Conservation (phyloP, 1,140 invertebrate species). For the Drosophila orena region DNA sequence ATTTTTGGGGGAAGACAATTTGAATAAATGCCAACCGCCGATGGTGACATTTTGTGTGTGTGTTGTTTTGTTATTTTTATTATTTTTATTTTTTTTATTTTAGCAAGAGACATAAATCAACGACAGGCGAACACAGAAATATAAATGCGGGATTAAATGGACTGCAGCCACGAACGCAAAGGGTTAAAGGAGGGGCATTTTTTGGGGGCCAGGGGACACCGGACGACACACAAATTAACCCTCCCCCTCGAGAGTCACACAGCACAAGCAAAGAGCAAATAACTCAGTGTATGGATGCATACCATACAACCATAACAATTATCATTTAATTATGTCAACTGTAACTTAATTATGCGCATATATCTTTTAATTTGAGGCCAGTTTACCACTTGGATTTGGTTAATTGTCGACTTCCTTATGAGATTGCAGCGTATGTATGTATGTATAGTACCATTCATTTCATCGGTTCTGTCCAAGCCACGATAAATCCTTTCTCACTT, state of each 20-base stretch:
- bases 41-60: constrained; percentile 41
- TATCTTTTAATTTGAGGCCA: constrained; percentile 71
- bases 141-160: constrained; percentile 78
- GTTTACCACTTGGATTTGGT: constrained; percentile 52
- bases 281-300: constrained; percentile 26
- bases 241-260: constrained; percentile 39
- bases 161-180: constrained; percentile 24
- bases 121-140: constrained; percentile 52
- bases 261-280: constrained; percentile 25
- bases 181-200: constrained; percentile 14
- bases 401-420: constrained; percentile 72
- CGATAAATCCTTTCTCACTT: constrained; percentile 34
- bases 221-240: constrained; percentile 78
- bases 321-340: constrained; percentile 84
- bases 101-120: constrained; percentile 80
- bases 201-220: constrained; percentile 21
- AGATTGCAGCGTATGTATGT: constrained; percentile 72
- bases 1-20: constrained; percentile 52
- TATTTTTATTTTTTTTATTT: constrained; percentile 22
- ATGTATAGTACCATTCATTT: too few species aligned
- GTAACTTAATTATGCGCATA: constrained; percentile 82
- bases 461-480: constrained; percentile 3
- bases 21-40: constrained; percentile 69
- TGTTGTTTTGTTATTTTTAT: not conserved
- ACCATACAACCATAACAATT: constrained; percentile 61